These are phyloP conservation scores for Clepsis dumicolana DNA, from an alignment of 2,888 invertebrate genomes.

Conservation along the genomic window DNA sequence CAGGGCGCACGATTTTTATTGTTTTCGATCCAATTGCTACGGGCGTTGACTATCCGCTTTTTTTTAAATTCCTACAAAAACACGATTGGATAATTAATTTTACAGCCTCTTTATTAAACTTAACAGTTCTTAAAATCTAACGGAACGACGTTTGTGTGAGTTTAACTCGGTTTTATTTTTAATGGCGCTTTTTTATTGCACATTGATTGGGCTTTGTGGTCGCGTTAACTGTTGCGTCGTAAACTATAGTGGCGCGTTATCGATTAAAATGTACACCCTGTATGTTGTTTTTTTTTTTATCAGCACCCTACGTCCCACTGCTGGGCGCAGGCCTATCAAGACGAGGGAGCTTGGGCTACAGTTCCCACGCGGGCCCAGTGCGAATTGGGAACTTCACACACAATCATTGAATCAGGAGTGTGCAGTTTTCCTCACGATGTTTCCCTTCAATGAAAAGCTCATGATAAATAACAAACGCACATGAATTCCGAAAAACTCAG, in stretches of 20 bases:
- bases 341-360: too few species aligned
- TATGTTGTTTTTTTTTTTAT: not conserved
- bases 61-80: conserved; percentile 63
- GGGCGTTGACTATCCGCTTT: conserved; percentile 58
- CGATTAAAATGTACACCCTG: conserved; percentile 45
- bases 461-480: too few species aligned
- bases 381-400: too few species aligned
- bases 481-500: too few species aligned
- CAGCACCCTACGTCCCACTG: too few species aligned
- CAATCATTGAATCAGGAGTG: too few species aligned
- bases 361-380: too few species aligned
- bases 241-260: conserved; percentile 46
- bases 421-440: too few species aligned
- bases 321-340: too few species aligned
- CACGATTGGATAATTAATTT: conserved; percentile 76
- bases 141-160: conserved; percentile 58
- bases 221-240: conserved; percentile 49
- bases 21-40: conserved; percentile 77
- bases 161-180: conserved; percentile 57
- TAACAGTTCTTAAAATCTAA: conserved; percentile 70
- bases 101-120: conserved; percentile 78
- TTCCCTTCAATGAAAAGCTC: too few species aligned
- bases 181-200: conserved; percentile 66
- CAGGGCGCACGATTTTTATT: conserved; percentile 80
- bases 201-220: conserved; percentile 72